Evolutionary conservation across 2,888 invertebrate species (phyloP).

Genomic region (Eilema caniola): DNA sequence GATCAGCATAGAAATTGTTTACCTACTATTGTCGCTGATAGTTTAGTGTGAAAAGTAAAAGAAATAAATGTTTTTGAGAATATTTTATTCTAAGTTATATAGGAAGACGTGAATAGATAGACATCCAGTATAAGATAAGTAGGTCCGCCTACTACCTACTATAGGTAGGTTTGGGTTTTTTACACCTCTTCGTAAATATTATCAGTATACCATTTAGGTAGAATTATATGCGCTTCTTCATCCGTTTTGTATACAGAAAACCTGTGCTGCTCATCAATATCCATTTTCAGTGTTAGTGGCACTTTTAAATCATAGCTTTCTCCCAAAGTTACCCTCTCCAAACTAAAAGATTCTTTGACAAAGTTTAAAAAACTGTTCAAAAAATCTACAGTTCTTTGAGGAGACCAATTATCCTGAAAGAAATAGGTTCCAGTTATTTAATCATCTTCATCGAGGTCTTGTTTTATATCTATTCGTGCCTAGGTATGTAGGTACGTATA

Average conservation of each 20-base stretch:
- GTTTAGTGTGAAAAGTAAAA: too few relatives aligned
- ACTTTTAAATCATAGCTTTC: constrained; percentile 21
- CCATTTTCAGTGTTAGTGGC: constrained; percentile 50
- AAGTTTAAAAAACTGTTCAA: constrained; percentile 52
- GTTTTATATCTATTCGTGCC: too few relatives aligned
- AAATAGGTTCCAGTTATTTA: not conserved
- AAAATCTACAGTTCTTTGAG: constrained; percentile 48
- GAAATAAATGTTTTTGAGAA: too few relatives aligned
- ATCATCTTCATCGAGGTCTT: not conserved
- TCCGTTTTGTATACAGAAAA: constrained; percentile 38
- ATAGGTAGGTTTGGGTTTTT: not conserved
- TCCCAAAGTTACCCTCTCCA: constrained; percentile 19
- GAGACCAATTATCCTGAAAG: constrained; percentile 60
- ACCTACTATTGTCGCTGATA: too few relatives aligned
- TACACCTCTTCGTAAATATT: constrained; percentile 2
- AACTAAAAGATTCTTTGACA: constrained; percentile 44
- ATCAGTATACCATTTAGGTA: constrained; percentile 57
- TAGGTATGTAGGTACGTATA: too few relatives aligned
- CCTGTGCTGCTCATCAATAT: constrained; percentile 41
- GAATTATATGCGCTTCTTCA: constrained; percentile 38
- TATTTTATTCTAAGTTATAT: too few relatives aligned
- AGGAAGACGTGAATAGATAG: too few relatives aligned
- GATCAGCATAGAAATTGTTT: too few relatives aligned
- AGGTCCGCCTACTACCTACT: not conserved
- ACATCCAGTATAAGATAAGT: not conserved